Conservation (phyloP, 2,888 invertebrate genomes). For the Caradrina clavipalpis region DNA sequence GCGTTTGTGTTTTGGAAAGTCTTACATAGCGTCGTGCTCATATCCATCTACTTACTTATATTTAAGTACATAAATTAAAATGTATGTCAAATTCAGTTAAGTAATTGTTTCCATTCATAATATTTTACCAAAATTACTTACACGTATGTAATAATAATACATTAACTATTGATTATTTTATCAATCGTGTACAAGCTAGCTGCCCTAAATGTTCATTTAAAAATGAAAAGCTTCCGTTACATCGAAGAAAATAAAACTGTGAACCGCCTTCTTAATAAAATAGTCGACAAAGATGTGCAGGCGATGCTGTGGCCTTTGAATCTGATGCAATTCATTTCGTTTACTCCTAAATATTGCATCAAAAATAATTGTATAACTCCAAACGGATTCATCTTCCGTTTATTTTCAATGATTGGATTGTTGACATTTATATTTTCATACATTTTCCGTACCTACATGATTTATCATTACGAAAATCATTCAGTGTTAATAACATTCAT, state of each 20-base stretch:
- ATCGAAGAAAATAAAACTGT: not conserved
- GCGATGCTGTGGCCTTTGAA: slow-evolving; percentile 28
- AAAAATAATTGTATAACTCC: slow-evolving; percentile 19
- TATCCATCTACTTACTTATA: too few species aligned
- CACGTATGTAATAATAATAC: too few species aligned
- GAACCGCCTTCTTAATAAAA: not conserved
- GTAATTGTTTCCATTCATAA: too few species aligned
- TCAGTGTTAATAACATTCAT: not conserved
- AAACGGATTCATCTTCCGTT: slow-evolving; percentile 4
- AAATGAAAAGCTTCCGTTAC: not conserved
- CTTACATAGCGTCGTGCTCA: too few species aligned
- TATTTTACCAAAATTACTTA: too few species aligned
- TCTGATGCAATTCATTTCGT: slow-evolving; percentile 14
- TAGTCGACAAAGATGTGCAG: slow-evolving; percentile 9
- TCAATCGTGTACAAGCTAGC: too few species aligned
- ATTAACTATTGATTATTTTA: too few species aligned
- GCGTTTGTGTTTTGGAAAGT: too few species aligned
- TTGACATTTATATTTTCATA: not conserved
- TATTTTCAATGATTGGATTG: slow-evolving; percentile 9
- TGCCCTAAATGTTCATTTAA: too few species aligned
- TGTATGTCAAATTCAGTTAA: too few species aligned
- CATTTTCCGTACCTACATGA: not conserved
- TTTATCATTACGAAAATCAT: not conserved
- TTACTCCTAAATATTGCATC: slow-evolving; percentile 24
- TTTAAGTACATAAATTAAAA: too few species aligned